Base-by-base conservation (phyloP, 2,113 vertebrate species). In the Erythrocercus mccallii region DNA sequence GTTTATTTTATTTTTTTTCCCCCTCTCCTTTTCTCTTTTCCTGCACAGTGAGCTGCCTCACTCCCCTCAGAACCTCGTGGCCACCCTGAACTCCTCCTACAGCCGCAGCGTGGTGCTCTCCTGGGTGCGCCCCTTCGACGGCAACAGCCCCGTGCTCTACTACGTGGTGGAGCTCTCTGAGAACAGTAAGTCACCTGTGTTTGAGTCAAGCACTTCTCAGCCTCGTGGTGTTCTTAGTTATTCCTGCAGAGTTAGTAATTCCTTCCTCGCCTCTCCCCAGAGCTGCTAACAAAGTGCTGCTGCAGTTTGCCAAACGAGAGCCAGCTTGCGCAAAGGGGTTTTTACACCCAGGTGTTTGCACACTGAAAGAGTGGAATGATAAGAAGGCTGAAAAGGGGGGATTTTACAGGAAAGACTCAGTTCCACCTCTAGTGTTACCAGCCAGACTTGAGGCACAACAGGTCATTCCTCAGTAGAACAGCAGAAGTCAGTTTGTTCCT, bases 111-210 rank as follows among this genome's bases (percentile, higher is more conserved):
- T 99, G 94, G 87, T 93, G 71, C 98, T 99, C 48, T 99, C 99
- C 96, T 99, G 99, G 99, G 98, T 99, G 9, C 98, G 99, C 3
- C 99, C 99, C 70, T 99, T 99, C 12, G 99, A 99, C 9, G 99
- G 99, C 40, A 99, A 99, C 98, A 99, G 99, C 81, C 99, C 99
- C 2, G 98, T 99, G 11, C 98, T 99, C 25, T 95, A 98, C 96
- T 99, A 99, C 92, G 97, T 99, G 42, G 98, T 99, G 44, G 99
- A 99, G 97, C 98, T 99, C 62, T 99, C 99, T 2, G 99, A 99
- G 94, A 99, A 99, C 98, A 99, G 99, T 99, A 74, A 98, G 3
- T 50, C 38, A 65, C 19, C 38, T 7, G 4, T 17, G n/a, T 18
- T 37, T 16, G 24, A 98, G 3, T 45, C 38, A 68, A 21, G 53